Evolutionary conservation across 2,888 invertebrate genomes (phyloP).

Genomic region (Parelbella ahira): DNA sequence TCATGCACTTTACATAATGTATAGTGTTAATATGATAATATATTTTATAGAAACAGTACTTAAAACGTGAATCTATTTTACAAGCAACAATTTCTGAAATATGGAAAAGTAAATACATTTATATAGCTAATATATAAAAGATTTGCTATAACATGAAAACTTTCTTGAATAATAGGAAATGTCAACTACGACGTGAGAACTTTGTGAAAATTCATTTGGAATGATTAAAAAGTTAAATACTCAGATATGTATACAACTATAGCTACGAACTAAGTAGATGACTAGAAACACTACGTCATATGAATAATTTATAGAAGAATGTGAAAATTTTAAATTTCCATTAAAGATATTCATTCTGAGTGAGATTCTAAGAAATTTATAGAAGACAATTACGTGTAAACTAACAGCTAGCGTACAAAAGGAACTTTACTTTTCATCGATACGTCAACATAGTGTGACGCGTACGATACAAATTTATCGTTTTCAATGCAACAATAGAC

Average conservation of each 20-base stretch:
- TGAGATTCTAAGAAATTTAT: slow-evolving; percentile 16
- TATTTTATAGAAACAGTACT: too few species aligned
- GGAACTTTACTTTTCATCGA: neutral
- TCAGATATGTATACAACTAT: slow-evolving; percentile 61
- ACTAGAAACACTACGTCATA: slow-evolving; percentile 47
- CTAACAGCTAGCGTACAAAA: slow-evolving; percentile 2
- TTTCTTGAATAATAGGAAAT: slow-evolving; percentile 1
- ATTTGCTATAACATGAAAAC: slow-evolving; percentile 16
- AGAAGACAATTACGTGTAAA: neutral
- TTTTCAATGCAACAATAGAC: neutral
- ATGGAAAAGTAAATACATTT: slow-evolving; percentile 18
- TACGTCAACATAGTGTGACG: neutral
- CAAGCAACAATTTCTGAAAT: too few species aligned
- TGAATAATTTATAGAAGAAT: slow-evolving; percentile 2
- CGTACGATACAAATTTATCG: neutral
- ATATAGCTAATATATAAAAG: slow-evolving; percentile 21
- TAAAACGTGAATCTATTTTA: too few species aligned
- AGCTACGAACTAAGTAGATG: slow-evolving; percentile 41
- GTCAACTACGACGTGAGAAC: neutral
- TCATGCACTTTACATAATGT: too few species aligned
- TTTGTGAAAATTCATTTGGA: slow-evolving; percentile 56
- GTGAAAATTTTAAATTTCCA: slow-evolving; percentile 7
- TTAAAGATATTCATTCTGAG: neutral
- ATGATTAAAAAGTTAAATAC: slow-evolving; percentile 64
- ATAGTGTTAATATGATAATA: too few species aligned